Evolutionary conservation across 2,888 invertebrate species (phyloP).

Genomic region (Lithosia quadra): DNA sequence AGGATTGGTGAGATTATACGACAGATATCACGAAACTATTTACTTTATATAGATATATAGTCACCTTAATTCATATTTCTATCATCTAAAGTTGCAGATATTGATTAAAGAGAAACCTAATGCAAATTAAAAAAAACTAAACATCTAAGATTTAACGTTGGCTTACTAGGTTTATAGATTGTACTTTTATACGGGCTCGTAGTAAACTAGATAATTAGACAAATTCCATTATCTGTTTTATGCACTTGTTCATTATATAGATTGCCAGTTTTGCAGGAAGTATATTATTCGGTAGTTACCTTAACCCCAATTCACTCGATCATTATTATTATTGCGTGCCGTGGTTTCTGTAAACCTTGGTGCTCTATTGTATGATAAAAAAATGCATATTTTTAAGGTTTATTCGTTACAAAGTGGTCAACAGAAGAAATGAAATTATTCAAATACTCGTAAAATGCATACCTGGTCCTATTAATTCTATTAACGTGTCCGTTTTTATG

Average conservation of each 20-base stretch:
- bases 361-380: constrained; percentile 31
- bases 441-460: not conserved
- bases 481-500: too few relatives aligned
- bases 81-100: too few relatives aligned
- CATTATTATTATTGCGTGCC: constrained; percentile 67
- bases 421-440: not conserved
- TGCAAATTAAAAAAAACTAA: too few relatives aligned
- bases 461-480: too few relatives aligned
- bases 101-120: too few relatives aligned
- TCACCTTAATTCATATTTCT: too few relatives aligned
- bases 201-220: constrained; percentile 24
- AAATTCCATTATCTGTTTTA: constrained; percentile 39
- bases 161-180: not conserved
- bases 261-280: constrained; percentile 66
- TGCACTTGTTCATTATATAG: constrained; percentile 38
- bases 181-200: not conserved
- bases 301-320: constrained; percentile 72
- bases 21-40: too few relatives aligned
- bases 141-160: not conserved
- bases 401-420: not conserved
- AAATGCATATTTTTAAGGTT: not conserved
- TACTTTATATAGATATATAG: too few relatives aligned
- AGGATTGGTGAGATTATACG: too few relatives aligned
- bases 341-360: constrained; percentile 60
- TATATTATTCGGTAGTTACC: constrained; percentile 63